Evolutionary conservation across 2,797 vertebrate genomes (phyloP).

Genomic region (Petrocephalus sullivani): DNA sequence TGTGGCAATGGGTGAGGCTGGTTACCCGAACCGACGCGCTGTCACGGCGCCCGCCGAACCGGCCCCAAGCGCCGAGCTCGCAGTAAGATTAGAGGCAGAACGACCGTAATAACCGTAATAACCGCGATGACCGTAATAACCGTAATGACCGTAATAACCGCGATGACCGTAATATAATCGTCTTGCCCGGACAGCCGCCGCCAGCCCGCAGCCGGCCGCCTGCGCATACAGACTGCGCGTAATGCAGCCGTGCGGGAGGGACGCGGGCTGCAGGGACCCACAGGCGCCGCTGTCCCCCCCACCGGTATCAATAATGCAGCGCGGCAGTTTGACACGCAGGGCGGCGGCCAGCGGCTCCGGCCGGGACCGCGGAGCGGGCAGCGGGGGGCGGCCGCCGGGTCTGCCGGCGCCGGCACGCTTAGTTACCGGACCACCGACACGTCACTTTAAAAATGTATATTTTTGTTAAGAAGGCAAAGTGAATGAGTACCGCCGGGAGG

Average conservation of each 20-base stretch:
- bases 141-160: too few species aligned
- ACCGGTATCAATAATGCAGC: slow-evolving; percentile 20
- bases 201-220: background rate
- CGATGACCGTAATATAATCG: too few species aligned
- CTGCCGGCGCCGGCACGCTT: background rate
- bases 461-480: background rate
- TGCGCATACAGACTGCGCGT: background rate
- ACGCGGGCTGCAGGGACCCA: background rate
- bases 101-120: background rate
- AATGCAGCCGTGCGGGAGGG: background rate
- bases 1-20: slow-evolving; percentile 6
- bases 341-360: background rate
- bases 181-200: background rate
- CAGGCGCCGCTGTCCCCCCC: background rate
- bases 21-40: background rate
- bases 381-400: background rate
- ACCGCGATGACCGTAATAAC: too few species aligned
- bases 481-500: background rate
- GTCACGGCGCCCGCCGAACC: background rate
- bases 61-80: background rate
- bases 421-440: background rate
- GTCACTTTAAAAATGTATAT: background rate
- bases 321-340: background rate
- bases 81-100: background rate
- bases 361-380: too few species aligned